Percentiles rank a stretch among this genome's conserved stretches.
Conservation (phyloP, 2,113 vertebrate species). For the Psammodynastes pulverulentus region DNA sequence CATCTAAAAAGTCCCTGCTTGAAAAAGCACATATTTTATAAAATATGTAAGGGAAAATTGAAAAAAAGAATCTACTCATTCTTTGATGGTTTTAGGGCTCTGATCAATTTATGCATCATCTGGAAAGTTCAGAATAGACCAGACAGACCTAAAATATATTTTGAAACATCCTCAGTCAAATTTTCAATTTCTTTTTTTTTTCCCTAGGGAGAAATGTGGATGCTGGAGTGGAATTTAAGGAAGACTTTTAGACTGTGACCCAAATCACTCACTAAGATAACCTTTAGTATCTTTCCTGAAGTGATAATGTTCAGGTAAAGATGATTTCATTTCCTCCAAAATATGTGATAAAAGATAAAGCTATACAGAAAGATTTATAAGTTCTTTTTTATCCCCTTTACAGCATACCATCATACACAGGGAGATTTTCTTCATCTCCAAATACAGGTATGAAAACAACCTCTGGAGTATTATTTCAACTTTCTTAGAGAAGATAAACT, state of each 20-base stretch:
- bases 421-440: background rate
- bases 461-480: background rate
- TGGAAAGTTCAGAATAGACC: constrained; percentile 42
- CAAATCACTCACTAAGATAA: constrained; percentile 49
- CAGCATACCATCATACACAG: background rate
- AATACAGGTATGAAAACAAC: background rate
- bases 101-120: constrained; percentile 52
- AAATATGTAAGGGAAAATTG: constrained; percentile 8
- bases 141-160: constrained; percentile 38
- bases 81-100: constrained; percentile 31
- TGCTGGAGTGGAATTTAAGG: constrained; percentile 47
- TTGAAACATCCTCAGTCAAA: constrained; percentile 48
- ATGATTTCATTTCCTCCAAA: constrained; percentile 51
- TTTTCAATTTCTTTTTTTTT: constrained; percentile 40
- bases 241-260: constrained; percentile 29
- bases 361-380: constrained; percentile 26
- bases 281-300: constrained; percentile 35
- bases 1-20: constrained; percentile 30
- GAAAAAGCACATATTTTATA: constrained; percentile 22
- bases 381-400: background rate
- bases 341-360: constrained; percentile 41
- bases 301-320: constrained; percentile 27
- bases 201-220: constrained; percentile 33
- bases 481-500: constrained; percentile 31
- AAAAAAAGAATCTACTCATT: constrained; percentile 30